phyloP scores from a whole-genome alignment of 1,140 invertebrate species.

The Aethina tumida region DNA sequence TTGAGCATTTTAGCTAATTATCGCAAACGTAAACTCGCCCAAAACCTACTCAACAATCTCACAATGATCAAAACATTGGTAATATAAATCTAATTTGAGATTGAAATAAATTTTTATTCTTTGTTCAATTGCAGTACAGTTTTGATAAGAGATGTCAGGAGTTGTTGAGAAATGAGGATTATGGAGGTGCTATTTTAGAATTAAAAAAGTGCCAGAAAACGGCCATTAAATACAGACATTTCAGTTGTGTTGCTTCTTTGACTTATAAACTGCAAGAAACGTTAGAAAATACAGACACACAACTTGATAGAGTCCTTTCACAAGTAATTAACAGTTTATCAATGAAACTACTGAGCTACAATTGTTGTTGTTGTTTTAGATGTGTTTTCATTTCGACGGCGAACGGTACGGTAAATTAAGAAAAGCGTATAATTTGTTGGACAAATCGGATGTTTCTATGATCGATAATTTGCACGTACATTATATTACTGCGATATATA shows the following conservation, averaged over 20 bases:
- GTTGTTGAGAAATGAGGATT: slow-evolving; percentile 74
- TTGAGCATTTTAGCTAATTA: slow-evolving; percentile 82
- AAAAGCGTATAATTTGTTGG: slow-evolving; percentile 73
- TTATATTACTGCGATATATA: slow-evolving; percentile 88
- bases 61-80: slow-evolving; percentile 75
- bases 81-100: slow-evolving; percentile 23
- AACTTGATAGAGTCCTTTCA: slow-evolving; percentile 77
- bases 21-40: slow-evolving; percentile 69
- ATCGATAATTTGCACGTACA: slow-evolving; percentile 95
- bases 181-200: slow-evolving; percentile 78
- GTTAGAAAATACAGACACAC: slow-evolving; percentile 82
- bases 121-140: slow-evolving; percentile 53
- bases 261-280: slow-evolving; percentile 83
- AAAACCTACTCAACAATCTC: slow-evolving; percentile 66
- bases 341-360: background rate
- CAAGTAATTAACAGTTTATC: slow-evolving; percentile 41
- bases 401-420: slow-evolving; percentile 69
- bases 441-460: slow-evolving; percentile 72
- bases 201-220: slow-evolving; percentile 81
- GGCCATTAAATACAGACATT: slow-evolving; percentile 71
- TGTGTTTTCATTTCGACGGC: slow-evolving; percentile 62
- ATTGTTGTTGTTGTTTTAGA: slow-evolving; percentile 33
- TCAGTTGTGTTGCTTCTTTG: slow-evolving; percentile 77
- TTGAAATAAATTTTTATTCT: slow-evolving; percentile 5
- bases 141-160: slow-evolving; percentile 77